Evolutionary conservation across 2,888 invertebrate genomes (phyloP).

Genomic region (Podotricha telesiphe): DNA sequence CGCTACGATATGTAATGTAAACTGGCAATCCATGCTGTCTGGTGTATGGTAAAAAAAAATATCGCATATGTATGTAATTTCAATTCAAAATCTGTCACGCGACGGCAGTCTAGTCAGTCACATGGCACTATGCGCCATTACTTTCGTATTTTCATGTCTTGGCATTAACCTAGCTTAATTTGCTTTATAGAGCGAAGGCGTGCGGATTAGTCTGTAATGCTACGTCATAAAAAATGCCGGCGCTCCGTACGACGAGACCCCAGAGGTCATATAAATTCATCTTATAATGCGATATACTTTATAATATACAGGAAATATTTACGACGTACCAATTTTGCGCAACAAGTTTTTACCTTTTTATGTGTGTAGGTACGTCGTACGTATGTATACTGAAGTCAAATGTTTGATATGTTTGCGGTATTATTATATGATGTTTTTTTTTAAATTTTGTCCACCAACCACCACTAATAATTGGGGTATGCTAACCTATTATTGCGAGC

Average conservation of each 20-base stretch:
- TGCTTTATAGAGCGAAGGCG: conserved; percentile 36
- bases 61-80: background rate
- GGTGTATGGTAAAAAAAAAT: no score
- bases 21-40: background rate
- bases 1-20: background rate
- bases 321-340: background rate
- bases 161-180: conserved; percentile 38
- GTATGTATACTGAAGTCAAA: background rate
- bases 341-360: background rate
- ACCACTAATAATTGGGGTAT: no score
- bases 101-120: conserved; percentile 1
- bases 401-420: background rate
- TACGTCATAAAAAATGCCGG: conserved; percentile 23
- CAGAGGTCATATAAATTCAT: conserved; percentile 19
- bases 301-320: conserved; percentile 9
- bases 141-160: conserved; percentile 14
- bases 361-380: background rate
- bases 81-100: background rate
- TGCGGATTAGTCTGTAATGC: conserved; percentile 35
- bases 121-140: background rate
- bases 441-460: no score
- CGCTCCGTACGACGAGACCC: conserved; percentile 8
- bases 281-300: conserved; percentile 10
- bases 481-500: no score
- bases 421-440: no score